Evolutionary conservation across 2,888 invertebrate genomes (phyloP).

Genomic region (Cheilosia urbana): DNA sequence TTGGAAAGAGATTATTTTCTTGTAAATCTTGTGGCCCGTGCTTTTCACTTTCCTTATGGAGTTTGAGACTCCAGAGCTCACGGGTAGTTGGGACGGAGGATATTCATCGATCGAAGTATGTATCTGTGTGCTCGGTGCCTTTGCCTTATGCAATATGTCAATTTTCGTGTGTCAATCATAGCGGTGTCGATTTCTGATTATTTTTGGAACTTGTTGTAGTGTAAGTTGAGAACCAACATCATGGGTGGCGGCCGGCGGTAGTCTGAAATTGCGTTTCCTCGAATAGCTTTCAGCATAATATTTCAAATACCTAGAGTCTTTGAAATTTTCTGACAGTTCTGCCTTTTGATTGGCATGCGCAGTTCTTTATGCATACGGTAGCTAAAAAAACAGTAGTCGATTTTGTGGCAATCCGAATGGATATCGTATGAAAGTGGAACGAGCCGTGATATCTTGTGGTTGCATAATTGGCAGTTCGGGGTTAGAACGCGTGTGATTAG

Average conservation of each 20-base stretch:
- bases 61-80: conserved; percentile 1
- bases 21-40: conserved; percentile 64
- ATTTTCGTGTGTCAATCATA: conserved; percentile 69
- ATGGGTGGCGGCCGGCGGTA: conserved; percentile 50
- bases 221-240: conserved; percentile 57
- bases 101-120: conserved; percentile 9
- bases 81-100: conserved; percentile 27
- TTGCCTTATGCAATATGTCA: conserved; percentile 67
- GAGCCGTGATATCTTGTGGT: conserved; percentile 4
- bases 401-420: conserved; percentile 14
- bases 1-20: conserved; percentile 56
- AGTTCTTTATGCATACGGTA: conserved; percentile 1
- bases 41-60: conserved; percentile 62
- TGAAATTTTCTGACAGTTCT: conserved; percentile 40
- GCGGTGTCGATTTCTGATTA: conserved; percentile 63
- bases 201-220: conserved; percentile 7
- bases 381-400: conserved; percentile 32
- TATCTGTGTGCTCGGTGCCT: background rate
- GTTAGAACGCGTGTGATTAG: background rate
- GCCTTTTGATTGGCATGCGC: conserved; percentile 18
- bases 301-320: conserved; percentile 20
- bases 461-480: conserved; percentile 19
- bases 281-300: conserved; percentile 5
- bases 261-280: conserved; percentile 37
- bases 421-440: conserved; percentile 19